phyloP scores from a whole-genome alignment of 2,113 vertebrate genomes.

The Lasiurus borealis region DNA sequence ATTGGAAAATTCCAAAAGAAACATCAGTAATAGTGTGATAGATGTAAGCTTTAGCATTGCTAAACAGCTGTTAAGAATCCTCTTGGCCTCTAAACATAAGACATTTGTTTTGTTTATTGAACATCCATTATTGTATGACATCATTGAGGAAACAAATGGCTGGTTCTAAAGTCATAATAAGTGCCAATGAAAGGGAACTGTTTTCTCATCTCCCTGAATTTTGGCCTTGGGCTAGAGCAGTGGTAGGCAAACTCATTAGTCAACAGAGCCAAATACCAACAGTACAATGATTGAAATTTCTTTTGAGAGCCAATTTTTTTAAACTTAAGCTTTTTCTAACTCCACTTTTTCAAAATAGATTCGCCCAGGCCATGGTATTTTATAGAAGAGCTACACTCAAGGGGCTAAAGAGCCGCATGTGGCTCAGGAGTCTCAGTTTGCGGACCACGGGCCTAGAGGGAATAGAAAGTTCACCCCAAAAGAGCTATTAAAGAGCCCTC shows the following conservation, averaged over 20 bases:
- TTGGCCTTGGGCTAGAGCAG: not conserved
- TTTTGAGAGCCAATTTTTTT: no score
- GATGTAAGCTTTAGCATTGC: not conserved
- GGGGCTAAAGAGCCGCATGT: no score
- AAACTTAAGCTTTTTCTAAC: no score
- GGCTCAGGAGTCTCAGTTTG: no score
- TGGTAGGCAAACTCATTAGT: no score
- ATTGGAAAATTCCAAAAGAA: constrained; percentile 48
- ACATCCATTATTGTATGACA: not conserved
- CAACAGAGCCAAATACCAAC: no score
- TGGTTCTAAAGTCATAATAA: not conserved
- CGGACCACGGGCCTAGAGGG: not conserved
- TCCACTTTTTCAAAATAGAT: no score
- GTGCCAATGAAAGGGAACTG: not conserved
- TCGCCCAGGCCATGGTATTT: no score
- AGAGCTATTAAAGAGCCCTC: not conserved
- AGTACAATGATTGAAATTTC: no score
- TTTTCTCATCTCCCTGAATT: not conserved
- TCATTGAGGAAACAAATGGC: not conserved
- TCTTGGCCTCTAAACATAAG: not conserved
- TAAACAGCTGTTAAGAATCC: constrained; percentile 14
- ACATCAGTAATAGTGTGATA: not conserved
- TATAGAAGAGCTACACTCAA: no score
- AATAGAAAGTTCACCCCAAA: not conserved
- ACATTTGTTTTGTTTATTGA: not conserved